Base-by-base conservation (phyloP, 2,888 invertebrate species). In the Erebia aethiops region DNA sequence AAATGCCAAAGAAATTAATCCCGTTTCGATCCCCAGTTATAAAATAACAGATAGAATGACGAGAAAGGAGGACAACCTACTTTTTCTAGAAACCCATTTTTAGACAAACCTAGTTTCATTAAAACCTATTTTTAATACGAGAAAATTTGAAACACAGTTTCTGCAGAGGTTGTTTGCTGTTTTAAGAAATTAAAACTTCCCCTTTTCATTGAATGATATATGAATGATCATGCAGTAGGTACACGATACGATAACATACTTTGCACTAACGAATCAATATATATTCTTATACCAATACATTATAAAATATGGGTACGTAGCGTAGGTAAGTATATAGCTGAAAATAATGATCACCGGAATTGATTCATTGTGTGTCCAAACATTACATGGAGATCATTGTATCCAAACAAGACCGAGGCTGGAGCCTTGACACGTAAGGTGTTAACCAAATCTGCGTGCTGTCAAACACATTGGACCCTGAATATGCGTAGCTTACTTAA, bases 381-480 rank as follows among this genome's bases (percentile, higher is more conserved):
- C 80, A 81, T 54, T 54, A 54, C 18, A 16, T 16, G 18, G 18
- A 10, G 54, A 54, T 54, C 54, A 18, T 54, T 70, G 65, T 79
- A 73, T 76, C 81, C 82, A 82, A 83, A 86, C 80, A 81, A 61
- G 77, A 77, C 75, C 81, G 86, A 87, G 87, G 88, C 70, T 77
- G 71, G 26, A 77, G 72, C 90, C 89, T 89, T 87, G 88, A 85
- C 85, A 86, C 67, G 78, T 71, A 72, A 77, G 72, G 76, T 77
- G 74, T 79, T 79, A 78, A 80, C 84, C 81, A 82, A 85, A 84
- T 81, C 71, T 76, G 77, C 75, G 51, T 54, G 54, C 46, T 21
- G 61, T 9, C 51, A 64, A 66, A 67, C 56, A 57, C 18, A 57
- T 14, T 57, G 26, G 18, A 18, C 16, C 54, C 51, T 51, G n/a